Conservation (phyloP, 1,140 invertebrate species). For the Andricus grossulariae region DNA sequence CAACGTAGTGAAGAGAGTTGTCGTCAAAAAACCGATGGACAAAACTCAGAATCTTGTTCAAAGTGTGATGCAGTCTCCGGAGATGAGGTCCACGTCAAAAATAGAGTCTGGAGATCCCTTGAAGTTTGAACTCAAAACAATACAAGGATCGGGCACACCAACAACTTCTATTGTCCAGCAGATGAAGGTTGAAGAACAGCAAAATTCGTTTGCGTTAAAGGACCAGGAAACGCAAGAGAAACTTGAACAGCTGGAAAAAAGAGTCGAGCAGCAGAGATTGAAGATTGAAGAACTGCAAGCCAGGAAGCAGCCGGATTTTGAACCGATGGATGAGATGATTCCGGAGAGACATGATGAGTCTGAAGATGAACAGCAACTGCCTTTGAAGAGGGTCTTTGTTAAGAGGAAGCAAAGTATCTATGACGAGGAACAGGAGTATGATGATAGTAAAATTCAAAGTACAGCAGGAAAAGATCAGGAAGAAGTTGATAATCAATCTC, state of each 20-base stretch:
- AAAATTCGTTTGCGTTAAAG: slow-evolving; percentile 40
- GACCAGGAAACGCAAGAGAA: slow-evolving; percentile 71
- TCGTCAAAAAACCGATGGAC: slow-evolving; percentile 69
- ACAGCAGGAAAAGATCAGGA: slow-evolving; percentile 35
- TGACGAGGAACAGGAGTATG: slow-evolving; percentile 72
- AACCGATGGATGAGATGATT: slow-evolving; percentile 68
- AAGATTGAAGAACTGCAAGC: slow-evolving; percentile 72
- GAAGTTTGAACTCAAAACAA: slow-evolving; percentile 70
- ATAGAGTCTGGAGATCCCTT: slow-evolving; percentile 46
- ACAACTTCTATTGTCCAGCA: background rate
- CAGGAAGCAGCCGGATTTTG: slow-evolving; percentile 69
- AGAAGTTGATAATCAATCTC: background rate
- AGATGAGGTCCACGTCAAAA: slow-evolving; percentile 42
- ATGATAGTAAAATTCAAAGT: slow-evolving; percentile 53
- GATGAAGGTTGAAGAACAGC: slow-evolving; percentile 44
- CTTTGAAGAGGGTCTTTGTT: slow-evolving; percentile 72
- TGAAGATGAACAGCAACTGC: slow-evolving; percentile 72
- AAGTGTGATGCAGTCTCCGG: slow-evolving; percentile 58
- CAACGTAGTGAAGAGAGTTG: slow-evolving; percentile 74
- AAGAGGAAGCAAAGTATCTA: slow-evolving; percentile 74
- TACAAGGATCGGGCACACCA: slow-evolving; percentile 47
- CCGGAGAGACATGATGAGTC: slow-evolving; percentile 73
- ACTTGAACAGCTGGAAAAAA: slow-evolving; percentile 68
- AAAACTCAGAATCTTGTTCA: slow-evolving; percentile 63
- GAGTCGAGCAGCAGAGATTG: slow-evolving; percentile 70